Conservation (phyloP, 2,888 invertebrate genomes). For the Laothoe populi region DNA sequence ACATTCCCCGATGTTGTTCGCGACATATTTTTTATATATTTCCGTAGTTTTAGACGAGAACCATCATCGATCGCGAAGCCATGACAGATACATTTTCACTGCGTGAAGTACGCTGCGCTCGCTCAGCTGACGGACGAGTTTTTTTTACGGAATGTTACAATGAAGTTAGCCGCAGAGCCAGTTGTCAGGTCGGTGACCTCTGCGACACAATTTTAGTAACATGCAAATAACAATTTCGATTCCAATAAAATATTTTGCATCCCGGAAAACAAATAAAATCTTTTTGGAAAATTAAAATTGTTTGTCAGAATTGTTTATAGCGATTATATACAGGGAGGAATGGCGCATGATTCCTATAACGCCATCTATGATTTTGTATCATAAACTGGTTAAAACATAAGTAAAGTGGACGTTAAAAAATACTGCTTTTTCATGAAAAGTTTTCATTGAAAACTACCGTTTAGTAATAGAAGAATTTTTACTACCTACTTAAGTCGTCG, state of each 20-base stretch:
- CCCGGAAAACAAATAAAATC: background rate
- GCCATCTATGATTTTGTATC: constrained; percentile 10
- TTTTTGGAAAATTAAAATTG: constrained; percentile 2
- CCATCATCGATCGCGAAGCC: constrained; percentile 79
- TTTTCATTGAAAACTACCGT: no score
- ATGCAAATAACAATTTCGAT: constrained; percentile 32
- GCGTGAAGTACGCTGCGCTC: constrained; percentile 68
- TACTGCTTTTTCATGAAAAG: background rate
- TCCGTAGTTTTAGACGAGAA: constrained; percentile 69
- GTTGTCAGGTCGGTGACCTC: constrained; percentile 65
- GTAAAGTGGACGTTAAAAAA: background rate
- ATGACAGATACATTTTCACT: constrained; percentile 78
- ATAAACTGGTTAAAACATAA: background rate
- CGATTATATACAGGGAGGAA: background rate
- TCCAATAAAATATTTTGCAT: constrained; percentile 20
- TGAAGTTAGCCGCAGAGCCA: constrained; percentile 60
- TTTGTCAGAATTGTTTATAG: background rate
- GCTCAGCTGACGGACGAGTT: constrained; percentile 79
- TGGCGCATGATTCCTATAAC: constrained; percentile 9
- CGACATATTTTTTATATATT: constrained; percentile 78
- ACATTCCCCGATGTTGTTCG: constrained; percentile 58
- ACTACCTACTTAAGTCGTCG: no score
- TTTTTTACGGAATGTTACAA: constrained; percentile 59
- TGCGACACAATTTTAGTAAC: constrained; percentile 48
- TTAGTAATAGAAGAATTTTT: no score